Percentiles rank a stretch among this genome's conserved stretches.
Conservation (phyloP, 2,888 invertebrate genomes). For the Netelia fuscicornis region DNA sequence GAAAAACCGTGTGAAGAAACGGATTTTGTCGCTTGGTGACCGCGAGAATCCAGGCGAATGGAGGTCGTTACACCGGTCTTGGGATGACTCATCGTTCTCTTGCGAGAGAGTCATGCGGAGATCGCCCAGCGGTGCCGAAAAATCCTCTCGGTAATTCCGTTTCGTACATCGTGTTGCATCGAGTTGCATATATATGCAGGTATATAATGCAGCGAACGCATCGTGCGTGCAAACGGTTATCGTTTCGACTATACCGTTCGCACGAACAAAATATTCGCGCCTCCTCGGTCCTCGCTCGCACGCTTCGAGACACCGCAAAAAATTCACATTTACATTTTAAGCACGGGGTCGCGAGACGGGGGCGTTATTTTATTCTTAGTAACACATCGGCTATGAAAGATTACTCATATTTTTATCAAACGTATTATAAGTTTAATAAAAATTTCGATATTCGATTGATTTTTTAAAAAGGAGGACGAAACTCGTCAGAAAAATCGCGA, state of each 20-base stretch:
- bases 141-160: conserved; percentile 52
- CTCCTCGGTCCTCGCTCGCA: not conserved
- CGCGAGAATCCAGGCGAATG: conserved; percentile 50
- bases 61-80: conserved; percentile 65
- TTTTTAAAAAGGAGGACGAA: no score
- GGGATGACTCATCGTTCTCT: conserved; percentile 60
- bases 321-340: conserved; percentile 1
- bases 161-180: conserved; percentile 26
- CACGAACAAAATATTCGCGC: conserved; percentile 9
- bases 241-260: conserved; percentile 16
- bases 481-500: no score
- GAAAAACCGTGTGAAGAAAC: not conserved
- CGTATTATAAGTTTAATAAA: no score
- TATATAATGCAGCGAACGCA: not conserved
- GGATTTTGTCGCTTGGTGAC: conserved; percentile 57
- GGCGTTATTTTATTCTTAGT: not conserved
- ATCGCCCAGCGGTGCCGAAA: conserved; percentile 54
- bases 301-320: conserved; percentile 26
- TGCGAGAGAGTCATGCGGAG: conserved; percentile 33
- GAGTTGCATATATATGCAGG: not conserved
- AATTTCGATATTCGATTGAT: no score
- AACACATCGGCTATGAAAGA: no score
- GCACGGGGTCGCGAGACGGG: not conserved
- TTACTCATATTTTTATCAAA: no score
- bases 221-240: conserved; percentile 17